These are phyloP conservation scores for Aythya fuligula DNA, from an alignment of 2,797 vertebrate genomes.

Conservation along the genomic window DNA sequence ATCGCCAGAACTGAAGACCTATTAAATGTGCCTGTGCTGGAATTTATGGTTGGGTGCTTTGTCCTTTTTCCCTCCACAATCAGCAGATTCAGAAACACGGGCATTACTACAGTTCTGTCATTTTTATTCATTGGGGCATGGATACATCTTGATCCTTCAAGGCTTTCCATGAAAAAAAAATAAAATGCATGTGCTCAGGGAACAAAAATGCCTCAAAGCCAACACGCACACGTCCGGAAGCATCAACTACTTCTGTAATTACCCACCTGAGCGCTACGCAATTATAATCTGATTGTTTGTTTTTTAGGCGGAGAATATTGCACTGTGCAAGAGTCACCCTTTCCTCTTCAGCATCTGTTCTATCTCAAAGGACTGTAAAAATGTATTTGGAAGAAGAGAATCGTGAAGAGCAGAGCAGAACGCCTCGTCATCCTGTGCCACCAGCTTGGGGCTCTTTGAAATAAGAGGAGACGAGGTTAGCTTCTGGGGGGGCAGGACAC, in stretches of 20 bases:
- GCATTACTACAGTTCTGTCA: background rate
- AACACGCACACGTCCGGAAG: background rate
- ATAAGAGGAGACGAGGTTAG: background rate
- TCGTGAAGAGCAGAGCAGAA: background rate
- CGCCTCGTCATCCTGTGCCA: background rate
- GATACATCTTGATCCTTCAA: background rate
- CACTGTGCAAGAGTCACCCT: rapidly evolving
- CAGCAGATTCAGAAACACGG: background rate
- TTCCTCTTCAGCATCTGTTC: background rate
- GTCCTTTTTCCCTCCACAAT: background rate
- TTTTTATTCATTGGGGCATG: background rate
- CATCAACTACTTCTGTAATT: background rate
- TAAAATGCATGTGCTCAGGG: background rate
- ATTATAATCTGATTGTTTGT: background rate
- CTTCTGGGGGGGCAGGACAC: rapidly evolving
- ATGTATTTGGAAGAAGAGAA: background rate
- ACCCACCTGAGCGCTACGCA: background rate
- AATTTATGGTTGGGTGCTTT: background rate
- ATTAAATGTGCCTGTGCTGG: rapidly evolving
- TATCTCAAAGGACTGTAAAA: background rate
- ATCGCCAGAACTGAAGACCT: background rate
- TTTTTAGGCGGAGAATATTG: background rate
- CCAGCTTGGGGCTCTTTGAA: background rate
- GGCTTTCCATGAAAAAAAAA: background rate
- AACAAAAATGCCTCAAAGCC: background rate